Base-by-base conservation (phyloP, 2,888 invertebrate species). In the Cylindroiulus punctatus region DNA sequence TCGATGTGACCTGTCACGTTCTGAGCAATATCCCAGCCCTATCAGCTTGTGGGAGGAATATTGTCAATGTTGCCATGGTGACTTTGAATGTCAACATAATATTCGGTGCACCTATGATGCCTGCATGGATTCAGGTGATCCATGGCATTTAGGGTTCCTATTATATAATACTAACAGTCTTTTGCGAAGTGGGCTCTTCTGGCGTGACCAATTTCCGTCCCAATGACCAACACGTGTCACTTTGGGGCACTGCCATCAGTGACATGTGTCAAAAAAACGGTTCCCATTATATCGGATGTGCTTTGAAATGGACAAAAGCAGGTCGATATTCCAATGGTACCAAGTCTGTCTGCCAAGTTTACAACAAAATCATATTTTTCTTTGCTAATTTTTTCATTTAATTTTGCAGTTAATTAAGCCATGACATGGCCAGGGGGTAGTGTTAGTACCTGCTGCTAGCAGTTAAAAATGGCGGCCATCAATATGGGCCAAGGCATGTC, bases 191-290 rank as follows among this genome's bases (percentile, higher is more conserved):
- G 76, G 76, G 14, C 17, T 1, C 30, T 76, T 76, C 30, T 76
- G 30, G 76, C 76, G 76, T 76, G 76, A 76, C 76, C 76, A 76
- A 76, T 76, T 76, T 76, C 26, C 76, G 4, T 30, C 76, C 30
- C 76, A 30, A 14, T 26, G 14, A 76, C 26, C 76, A 76, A 76
- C 76, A 76, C 76, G 76, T 76, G 76, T 76, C 76, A 76, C 76
- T 76, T 76, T 76, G 30, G 30, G 52, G 17, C 17, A 17, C 30
- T 52, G 52, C 3, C 52, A 52, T 76, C 17, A 17, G 14, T 52
- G 52, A 0, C 52, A 52, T 76, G 76, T 52, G 76, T 12, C 14
- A 14, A 30, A 76, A 76, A 76, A 76, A 76, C 10, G 0, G 26
- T n/a, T 26, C 12, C 65, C 65, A 65, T 26, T 26, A 26, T 14